Evolutionary conservation across 2,888 invertebrate species (phyloP).

Genomic region (Cistogaster globosa): DNA sequence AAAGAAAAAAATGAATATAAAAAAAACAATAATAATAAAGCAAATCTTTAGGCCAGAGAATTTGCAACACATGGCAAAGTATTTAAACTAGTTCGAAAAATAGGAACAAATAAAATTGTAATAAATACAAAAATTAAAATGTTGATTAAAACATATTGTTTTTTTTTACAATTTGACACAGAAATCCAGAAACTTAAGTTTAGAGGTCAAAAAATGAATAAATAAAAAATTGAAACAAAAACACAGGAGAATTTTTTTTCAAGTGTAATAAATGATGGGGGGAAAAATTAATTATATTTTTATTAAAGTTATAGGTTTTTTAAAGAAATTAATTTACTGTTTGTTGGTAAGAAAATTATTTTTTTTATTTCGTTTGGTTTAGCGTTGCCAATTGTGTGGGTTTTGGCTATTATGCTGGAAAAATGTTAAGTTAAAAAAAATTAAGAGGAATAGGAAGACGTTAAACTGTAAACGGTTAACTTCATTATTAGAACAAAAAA

Average conservation of each 20-base stretch:
- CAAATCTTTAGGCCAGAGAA: slow-evolving; percentile 36
- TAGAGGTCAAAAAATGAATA: slow-evolving; percentile 41
- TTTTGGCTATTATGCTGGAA: too few relatives aligned
- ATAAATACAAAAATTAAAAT: slow-evolving; percentile 48
- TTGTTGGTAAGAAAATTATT: too few relatives aligned
- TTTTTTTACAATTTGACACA: slow-evolving; percentile 25
- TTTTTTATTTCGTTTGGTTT: too few relatives aligned
- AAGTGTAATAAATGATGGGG: neutral
- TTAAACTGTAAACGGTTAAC: too few relatives aligned
- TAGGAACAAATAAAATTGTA: neutral
- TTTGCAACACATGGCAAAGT: slow-evolving; percentile 35
- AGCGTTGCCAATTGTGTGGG: too few relatives aligned
- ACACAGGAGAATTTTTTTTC: neutral
- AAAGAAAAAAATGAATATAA: neutral
- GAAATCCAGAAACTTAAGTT: slow-evolving; percentile 21
- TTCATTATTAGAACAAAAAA: too few relatives aligned
- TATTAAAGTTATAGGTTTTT: too few relatives aligned
- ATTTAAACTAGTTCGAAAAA: slow-evolving; percentile 44
- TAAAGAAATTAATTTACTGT: too few relatives aligned
- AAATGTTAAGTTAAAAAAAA: too few relatives aligned
- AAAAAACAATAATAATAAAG: slow-evolving; percentile 15
- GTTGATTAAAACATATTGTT: neutral
- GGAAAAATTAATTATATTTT: too few relatives aligned
- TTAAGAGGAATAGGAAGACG: too few relatives aligned
- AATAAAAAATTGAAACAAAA: neutral